A percentile compares a stretch with the other conserved stretches of the same genome.
Conservation (phyloP, 2,888 invertebrate species). For the Metellina segmentata region DNA sequence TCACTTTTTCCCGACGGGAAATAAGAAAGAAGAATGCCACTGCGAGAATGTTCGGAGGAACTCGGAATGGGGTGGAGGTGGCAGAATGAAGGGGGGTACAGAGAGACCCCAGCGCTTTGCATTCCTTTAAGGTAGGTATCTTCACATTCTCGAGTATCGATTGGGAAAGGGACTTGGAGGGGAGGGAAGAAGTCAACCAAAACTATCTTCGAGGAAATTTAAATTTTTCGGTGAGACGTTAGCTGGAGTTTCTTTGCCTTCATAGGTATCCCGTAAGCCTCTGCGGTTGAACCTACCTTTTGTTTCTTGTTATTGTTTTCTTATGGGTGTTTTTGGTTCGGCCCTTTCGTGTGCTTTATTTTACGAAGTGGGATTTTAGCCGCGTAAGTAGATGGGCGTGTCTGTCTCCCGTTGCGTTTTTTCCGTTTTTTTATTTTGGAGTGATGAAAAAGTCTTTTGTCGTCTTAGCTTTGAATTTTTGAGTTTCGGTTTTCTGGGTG, state of each 20-base stretch:
- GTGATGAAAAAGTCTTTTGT: conserved; percentile 5
- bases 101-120: not conserved
- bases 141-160: conserved; percentile 46
- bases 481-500: not conserved
- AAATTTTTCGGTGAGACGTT: conserved; percentile 39
- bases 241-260: not conserved
- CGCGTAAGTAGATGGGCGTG: not conserved
- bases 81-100: not conserved
- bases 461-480: conserved; percentile 7
- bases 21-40: conserved; percentile 21
- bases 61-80: not conserved
- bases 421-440: not conserved
- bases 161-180: not conserved
- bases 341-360: conserved; percentile 26
- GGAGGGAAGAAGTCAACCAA: not conserved
- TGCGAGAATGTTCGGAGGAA: conserved; percentile 8
- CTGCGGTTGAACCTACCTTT: conserved; percentile 20
- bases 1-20: not conserved
- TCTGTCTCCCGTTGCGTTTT: not conserved
- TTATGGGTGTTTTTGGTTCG: conserved; percentile 2
- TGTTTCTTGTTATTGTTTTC: conserved; percentile 41
- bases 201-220: conserved; percentile 56
- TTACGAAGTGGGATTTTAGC: conserved; percentile 16
- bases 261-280: conserved; percentile 24
- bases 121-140: conserved; percentile 29